Base-by-base conservation (phyloP, 2,797 vertebrate species). In the Ciconia nigra region DNA sequence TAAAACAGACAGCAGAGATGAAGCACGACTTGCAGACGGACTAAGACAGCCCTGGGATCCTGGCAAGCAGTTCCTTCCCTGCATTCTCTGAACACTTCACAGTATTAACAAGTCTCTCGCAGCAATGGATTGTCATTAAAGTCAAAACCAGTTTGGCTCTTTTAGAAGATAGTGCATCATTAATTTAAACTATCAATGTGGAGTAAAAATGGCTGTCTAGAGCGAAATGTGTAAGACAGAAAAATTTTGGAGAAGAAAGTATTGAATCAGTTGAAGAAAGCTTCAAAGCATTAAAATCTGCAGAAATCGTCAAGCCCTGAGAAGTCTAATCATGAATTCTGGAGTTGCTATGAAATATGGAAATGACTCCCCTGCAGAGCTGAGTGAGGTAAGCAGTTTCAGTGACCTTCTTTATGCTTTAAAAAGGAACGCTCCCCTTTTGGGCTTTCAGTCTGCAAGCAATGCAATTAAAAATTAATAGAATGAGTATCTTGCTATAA, bases 291-390 rank as follows among this genome's bases (percentile, higher is more conserved):
- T 96, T 79, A 79, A 96, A 96, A 94, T 87, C 96, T 82, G 89
- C 86, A 91, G 95, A 97, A 94, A 92, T 93, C 55, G 2, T 94
- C 95, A 61, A 88, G 89, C 94, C 80, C 83, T 51, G 83, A 95
- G 97, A 98, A 97, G 95, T 96, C 97, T 89, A 98, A 98, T 95
- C 97, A 99, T 99, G 99, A 98, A 98, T 98, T 98, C 98, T 87
- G 98, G 98, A 98, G 98, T 98, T 96, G 96, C 98, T 76, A 41
- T 98, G 96, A 98, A 98, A 97, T 98, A 98, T 91, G 98, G 98
- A 91, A 98, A 97, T 91, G 98, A 98, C 69, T 92, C 97, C 42
- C 96, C 98, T 65, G 97, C 97, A 25, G 98, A 98, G 95, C 98
- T 98, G 89, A 98, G 98, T 69, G 98, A 99, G 99, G 99, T 99